A percentile compares a stretch with the other conserved stretches of the same genome.
phyloP scores from a whole-genome alignment of 2,888 invertebrate species.

The Xiphydria camelus region DNA sequence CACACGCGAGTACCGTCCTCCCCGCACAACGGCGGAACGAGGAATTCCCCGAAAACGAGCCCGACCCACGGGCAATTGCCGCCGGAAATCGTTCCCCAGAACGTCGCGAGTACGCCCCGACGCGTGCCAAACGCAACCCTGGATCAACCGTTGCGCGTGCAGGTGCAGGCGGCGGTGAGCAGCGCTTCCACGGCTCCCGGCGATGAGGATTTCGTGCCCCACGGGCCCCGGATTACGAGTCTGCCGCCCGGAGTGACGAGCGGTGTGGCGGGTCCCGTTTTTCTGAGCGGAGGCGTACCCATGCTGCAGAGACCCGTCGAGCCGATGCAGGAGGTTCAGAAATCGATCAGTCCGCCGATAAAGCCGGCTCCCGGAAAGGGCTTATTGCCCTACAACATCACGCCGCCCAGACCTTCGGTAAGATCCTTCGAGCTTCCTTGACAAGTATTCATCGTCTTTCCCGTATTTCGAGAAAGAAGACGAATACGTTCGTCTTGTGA shows the following conservation, averaged over 20 bases:
- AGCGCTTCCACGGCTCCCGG: conserved; percentile 39
- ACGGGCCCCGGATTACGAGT: conserved; percentile 51
- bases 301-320: conserved; percentile 43
- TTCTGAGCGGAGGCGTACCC: conserved; percentile 50
- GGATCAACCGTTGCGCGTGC: conserved; percentile 48
- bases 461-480: background rate
- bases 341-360: conserved; percentile 42
- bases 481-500: too few species aligned
- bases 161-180: conserved; percentile 52
- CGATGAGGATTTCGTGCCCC: conserved; percentile 35
- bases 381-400: conserved; percentile 83
- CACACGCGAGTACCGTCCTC: conserved; percentile 40
- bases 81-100: conserved; percentile 30
- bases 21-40: conserved; percentile 58
- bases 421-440: conserved; percentile 18
- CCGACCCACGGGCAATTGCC: conserved; percentile 34
- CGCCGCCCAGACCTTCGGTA: conserved; percentile 79
- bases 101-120: conserved; percentile 17
- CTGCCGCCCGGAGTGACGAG: conserved; percentile 54
- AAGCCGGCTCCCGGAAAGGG: conserved; percentile 63
- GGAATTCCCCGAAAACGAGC: conserved; percentile 59
- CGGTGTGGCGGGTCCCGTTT: conserved; percentile 51
- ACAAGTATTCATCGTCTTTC: background rate
- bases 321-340: conserved; percentile 23
- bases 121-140: conserved; percentile 10